A percentile compares a stretch with the other conserved stretches of the same genome.
Evolutionary conservation across 2,797 vertebrate genomes (phyloP).

Genomic region (Tamandua tetradactyla): DNA sequence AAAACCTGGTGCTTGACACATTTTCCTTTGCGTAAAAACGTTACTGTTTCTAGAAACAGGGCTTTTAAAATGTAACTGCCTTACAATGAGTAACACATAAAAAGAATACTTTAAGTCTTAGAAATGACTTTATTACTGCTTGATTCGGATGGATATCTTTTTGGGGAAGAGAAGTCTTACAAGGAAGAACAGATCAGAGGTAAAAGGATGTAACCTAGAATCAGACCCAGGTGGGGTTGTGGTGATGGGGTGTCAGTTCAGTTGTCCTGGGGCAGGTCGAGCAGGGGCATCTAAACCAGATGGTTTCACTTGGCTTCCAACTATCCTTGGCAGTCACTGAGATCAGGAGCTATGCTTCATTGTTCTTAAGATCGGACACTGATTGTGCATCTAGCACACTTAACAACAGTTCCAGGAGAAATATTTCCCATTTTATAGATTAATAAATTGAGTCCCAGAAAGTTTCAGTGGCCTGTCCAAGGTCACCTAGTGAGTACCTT

Average conservation of each 20-base stretch:
- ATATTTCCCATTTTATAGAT: neutral
- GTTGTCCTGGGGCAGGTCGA: neutral
- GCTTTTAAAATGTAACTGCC: neutral
- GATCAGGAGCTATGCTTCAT: neutral
- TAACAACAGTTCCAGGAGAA: neutral
- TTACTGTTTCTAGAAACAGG: neutral
- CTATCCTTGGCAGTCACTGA: neutral
- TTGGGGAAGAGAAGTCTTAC: neutral
- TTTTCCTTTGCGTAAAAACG: neutral
- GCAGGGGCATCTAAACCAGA: too few species aligned
- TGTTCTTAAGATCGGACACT: neutral
- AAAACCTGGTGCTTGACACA: neutral
- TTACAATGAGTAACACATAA: neutral
- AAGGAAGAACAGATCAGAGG: neutral
- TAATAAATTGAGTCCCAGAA: neutral
- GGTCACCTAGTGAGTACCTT: neutral
- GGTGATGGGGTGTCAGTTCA: neutral
- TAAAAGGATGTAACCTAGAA: neutral
- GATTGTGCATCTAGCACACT: neutral
- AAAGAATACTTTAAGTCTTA: too few species aligned
- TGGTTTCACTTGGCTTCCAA: rapidly evolving
- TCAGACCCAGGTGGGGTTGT: neutral
- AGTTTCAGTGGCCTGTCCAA: neutral
- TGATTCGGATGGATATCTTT: neutral
- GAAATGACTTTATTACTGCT: rapidly evolving